Percentiles rank a stretch among this genome's conserved stretches.
These are phyloP conservation scores for Macquaria australasica DNA, from an alignment of 2,113 vertebrate species.

Conservation along the genomic window DNA sequence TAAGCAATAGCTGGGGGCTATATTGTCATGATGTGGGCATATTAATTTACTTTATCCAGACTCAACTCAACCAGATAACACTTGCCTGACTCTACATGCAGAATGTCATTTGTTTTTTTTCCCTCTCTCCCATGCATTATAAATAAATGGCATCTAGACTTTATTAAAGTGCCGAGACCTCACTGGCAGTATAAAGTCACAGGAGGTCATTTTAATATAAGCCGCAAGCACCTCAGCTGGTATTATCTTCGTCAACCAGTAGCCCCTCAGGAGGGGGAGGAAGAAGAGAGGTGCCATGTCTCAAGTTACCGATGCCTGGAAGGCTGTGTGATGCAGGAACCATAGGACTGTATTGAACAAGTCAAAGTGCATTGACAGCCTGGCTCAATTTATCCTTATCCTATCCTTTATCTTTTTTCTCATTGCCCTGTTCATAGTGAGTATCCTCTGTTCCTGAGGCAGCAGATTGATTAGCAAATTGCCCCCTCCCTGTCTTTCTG, in stretches of 20 bases:
- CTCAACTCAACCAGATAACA: constrained; percentile 60
- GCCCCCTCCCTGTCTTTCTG: neutral
- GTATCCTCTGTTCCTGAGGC: constrained; percentile 38
- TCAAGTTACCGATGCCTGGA: constrained; percentile 81
- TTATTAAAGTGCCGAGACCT: constrained; percentile 77
- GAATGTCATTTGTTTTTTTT: constrained; percentile 63
- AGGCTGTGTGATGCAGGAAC: constrained; percentile 76
- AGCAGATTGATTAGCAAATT: constrained; percentile 51
- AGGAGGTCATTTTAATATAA: constrained; percentile 87
- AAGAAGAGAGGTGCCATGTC: constrained; percentile 75
- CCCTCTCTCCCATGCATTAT: constrained; percentile 75
- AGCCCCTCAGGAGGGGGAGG: constrained; percentile 73
- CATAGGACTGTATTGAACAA: constrained; percentile 77
- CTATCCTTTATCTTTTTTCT: constrained; percentile 51
- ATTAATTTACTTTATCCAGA: constrained; percentile 73
- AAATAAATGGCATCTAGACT: constrained; percentile 80
- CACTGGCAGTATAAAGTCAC: constrained; percentile 79
- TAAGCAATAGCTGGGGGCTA: constrained; percentile 36
- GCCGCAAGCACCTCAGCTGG: constrained; percentile 68
- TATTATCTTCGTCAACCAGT: constrained; percentile 85
- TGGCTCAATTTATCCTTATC: constrained; percentile 52
- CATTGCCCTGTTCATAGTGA: constrained; percentile 36
- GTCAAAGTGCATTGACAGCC: constrained; percentile 82
- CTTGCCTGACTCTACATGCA: constrained; percentile 65
- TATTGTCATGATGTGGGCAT: constrained; percentile 54